phyloP scores from a whole-genome alignment of 2,797 vertebrate genomes.

The Sebastolobus alascanus region DNA sequence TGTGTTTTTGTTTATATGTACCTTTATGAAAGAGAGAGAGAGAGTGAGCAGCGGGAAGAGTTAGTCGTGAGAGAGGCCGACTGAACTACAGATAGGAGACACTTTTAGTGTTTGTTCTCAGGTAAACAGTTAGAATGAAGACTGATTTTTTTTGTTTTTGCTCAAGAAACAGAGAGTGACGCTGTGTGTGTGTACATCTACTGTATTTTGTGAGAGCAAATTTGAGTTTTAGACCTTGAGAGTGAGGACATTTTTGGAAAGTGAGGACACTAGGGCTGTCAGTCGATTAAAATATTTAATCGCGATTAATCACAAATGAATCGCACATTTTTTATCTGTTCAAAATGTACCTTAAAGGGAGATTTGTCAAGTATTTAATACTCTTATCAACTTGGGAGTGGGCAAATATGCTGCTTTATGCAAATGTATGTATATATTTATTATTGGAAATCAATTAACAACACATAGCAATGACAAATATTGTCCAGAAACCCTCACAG shows the following conservation, averaged over 20 bases:
- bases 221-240: background rate
- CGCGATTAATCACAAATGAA: no score
- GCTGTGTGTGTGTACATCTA: slow-evolving; percentile 14
- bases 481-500: no score
- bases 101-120: slow-evolving; percentile 17
- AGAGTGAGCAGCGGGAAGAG: background rate
- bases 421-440: no score
- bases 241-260: background rate
- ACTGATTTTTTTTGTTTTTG: slow-evolving; percentile 9
- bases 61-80: background rate
- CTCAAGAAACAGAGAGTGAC: slow-evolving; percentile 14
- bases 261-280: background rate
- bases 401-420: no score
- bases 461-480: no score
- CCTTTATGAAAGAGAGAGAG: slow-evolving; percentile 22
- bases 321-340: no score
- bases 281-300: no score
- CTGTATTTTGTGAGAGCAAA: background rate
- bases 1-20: slow-evolving; percentile 63
- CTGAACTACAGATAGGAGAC: slow-evolving; percentile 5
- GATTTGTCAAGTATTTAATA: no score
- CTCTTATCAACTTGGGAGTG: no score
- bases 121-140: slow-evolving; percentile 37
- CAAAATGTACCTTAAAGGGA: no score
- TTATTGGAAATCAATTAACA: no score